These are phyloP conservation scores for Siderastrea radians DNA, from an alignment of 92 coral and sea anemone species.

Conservation along the genomic window DNA sequence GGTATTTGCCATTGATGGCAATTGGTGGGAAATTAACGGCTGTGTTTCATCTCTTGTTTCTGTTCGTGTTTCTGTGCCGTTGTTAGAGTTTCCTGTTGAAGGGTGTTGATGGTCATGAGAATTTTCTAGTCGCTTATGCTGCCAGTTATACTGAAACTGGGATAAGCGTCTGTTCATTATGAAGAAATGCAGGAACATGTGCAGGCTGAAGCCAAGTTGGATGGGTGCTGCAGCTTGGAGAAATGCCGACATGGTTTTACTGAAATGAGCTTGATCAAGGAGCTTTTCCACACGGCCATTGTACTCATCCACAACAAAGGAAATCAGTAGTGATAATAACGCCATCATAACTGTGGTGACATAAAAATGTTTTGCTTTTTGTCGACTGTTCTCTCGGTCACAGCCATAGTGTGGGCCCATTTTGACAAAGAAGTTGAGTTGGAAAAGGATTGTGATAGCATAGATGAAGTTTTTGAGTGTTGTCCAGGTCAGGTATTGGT, in stretches of 20 bases:
- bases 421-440: slow-evolving; percentile 84
- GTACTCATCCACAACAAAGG: slow-evolving; percentile 84
- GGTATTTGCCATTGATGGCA: neutral
- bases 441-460: slow-evolving; percentile 80
- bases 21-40: slow-evolving; percentile 36
- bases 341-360: slow-evolving; percentile 82
- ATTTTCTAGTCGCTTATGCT: slow-evolving; percentile 1
- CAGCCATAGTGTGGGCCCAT: slow-evolving; percentile 87
- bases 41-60: slow-evolving; percentile 48
- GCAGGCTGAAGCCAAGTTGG: slow-evolving; percentile 87
- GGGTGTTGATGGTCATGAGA: slow-evolving; percentile 28
- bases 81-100: slow-evolving; percentile 9
- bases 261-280: slow-evolving; percentile 52
- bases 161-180: slow-evolving; percentile 78
- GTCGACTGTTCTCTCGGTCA: slow-evolving; percentile 49
- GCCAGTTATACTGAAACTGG: slow-evolving; percentile 47
- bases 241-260: slow-evolving; percentile 61
- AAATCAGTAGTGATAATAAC: slow-evolving; percentile 68
- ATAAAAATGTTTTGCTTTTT: slow-evolving; percentile 65
- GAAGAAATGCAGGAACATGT: slow-evolving; percentile 87
- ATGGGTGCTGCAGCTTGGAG: slow-evolving; percentile 81
- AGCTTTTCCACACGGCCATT: slow-evolving; percentile 77
- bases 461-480: slow-evolving; percentile 67
- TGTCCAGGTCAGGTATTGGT: slow-evolving; percentile 74
- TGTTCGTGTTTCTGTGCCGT: neutral